These are phyloP conservation scores for Drosophila murphyi DNA, from an alignment of 1,140 invertebrate genomes.

Conservation along the genomic window DNA sequence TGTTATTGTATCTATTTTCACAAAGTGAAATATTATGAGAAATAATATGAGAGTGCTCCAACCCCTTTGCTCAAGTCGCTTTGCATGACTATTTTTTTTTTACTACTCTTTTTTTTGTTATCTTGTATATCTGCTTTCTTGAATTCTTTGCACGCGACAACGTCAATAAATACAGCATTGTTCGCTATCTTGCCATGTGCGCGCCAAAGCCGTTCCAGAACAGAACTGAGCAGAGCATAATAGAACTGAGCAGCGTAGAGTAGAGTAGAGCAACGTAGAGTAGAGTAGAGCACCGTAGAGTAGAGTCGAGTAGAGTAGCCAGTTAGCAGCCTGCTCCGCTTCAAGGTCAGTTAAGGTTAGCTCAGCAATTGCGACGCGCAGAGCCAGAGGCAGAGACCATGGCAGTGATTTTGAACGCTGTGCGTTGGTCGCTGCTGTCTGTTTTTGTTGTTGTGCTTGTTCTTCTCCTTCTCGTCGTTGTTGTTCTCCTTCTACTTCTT, in stretches of 20 bases:
- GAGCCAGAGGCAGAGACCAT: conserved; percentile 75
- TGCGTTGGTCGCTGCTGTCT: conserved; percentile 50
- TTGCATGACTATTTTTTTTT: conserved; percentile 46
- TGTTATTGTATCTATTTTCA: conserved; percentile 28
- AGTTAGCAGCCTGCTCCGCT: conserved; percentile 53
- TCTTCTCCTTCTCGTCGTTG: background rate
- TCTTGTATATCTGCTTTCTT: conserved; percentile 21
- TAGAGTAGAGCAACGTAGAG: background rate
- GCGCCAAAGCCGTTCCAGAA: conserved; percentile 38
- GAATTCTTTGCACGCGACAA: conserved; percentile 43
- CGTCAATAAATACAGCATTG: conserved; percentile 42
- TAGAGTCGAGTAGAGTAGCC: conserved; percentile 13
- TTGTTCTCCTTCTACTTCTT: conserved; percentile 17
- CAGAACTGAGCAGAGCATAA: background rate
- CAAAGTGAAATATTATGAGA: background rate
- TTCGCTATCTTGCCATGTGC: conserved; percentile 49
- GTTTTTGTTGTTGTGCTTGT: conserved; percentile 19
- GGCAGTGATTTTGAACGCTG: conserved; percentile 68
- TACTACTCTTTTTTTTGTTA: conserved; percentile 27
- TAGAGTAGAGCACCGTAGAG: background rate
- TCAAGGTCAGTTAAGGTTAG: conserved; percentile 82
- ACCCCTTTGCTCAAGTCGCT: conserved; percentile 21
- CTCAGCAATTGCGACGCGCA: conserved; percentile 49
- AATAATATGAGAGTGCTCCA: conserved; percentile 30
- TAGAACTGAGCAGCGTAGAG: background rate